Percentiles rank a stretch among this genome's conserved stretches.
Conservation (phyloP, 1,140 invertebrate genomes). For the Scaptomyza pallida region DNA sequence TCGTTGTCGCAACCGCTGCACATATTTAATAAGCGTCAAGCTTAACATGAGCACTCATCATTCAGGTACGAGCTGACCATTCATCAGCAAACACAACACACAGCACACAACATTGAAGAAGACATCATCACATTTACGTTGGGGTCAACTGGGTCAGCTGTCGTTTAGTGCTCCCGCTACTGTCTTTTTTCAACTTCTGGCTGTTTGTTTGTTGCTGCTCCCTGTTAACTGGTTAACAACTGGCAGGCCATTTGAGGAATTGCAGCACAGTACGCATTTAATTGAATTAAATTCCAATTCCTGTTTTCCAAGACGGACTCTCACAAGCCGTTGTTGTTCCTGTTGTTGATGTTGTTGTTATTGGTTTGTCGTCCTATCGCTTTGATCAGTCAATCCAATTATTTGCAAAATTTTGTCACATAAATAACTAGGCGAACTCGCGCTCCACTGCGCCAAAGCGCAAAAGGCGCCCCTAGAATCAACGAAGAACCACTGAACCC, state of each 20-base stretch:
- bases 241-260: constrained; percentile 76
- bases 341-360: not conserved
- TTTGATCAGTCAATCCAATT: constrained; percentile 84
- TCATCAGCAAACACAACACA: constrained; percentile 41
- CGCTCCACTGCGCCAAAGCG: constrained; percentile 8
- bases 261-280: constrained; percentile 82
- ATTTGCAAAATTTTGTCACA: constrained; percentile 84
- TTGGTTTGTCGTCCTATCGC: constrained; percentile 63
- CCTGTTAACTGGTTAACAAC: constrained; percentile 54
- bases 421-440: constrained; percentile 79
- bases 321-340: constrained; percentile 15
- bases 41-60: constrained; percentile 63
- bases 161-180: not conserved
- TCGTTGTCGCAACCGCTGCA: constrained; percentile 46
- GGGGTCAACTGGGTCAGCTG: constrained; percentile 50
- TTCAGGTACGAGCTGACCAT: constrained; percentile 41
- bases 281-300: constrained; percentile 83
- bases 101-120: constrained; percentile 44
- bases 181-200: not conserved
- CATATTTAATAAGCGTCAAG: constrained; percentile 76
- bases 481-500: not conserved
- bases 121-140: constrained; percentile 48
- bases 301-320: constrained; percentile 9
- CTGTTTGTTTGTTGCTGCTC: constrained; percentile 56
- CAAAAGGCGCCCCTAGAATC: constrained; percentile 41